Evolutionary conservation across 2,797 vertebrate genomes (phyloP).

Genomic region (Cottoperca gobio): DNA sequence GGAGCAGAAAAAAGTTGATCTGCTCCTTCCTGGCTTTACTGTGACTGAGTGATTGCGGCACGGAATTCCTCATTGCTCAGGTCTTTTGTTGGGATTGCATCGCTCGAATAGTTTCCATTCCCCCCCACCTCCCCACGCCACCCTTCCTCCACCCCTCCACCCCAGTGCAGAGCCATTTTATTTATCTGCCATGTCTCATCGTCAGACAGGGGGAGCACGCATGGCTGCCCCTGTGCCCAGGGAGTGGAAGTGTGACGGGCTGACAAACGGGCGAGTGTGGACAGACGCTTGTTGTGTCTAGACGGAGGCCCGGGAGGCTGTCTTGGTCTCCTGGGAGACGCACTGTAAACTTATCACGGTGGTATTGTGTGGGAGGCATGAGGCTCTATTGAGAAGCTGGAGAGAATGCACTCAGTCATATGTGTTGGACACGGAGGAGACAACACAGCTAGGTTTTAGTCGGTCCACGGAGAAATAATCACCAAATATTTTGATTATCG

Average conservation of each 20-base stretch:
- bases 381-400: constrained; percentile 42
- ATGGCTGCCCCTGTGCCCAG: constrained; percentile 71
- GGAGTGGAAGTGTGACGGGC: constrained; percentile 66
- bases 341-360: constrained; percentile 63
- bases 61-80: constrained; percentile 75
- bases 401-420: constrained; percentile 22
- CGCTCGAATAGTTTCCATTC: constrained; percentile 79
- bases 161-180: constrained; percentile 54
- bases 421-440: constrained; percentile 32
- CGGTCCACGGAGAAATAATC: too few relatives aligned
- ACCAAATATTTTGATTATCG: too few relatives aligned
- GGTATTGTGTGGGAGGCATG: constrained; percentile 67
- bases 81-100: constrained; percentile 82
- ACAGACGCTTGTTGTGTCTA: constrained; percentile 85
- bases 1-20: constrained; percentile 55
- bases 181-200: constrained; percentile 74
- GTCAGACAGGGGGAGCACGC: constrained; percentile 66
- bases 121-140: background rate
- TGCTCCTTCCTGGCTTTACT: constrained; percentile 41
- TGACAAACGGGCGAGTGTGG: constrained; percentile 69
- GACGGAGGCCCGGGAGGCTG: constrained; percentile 64
- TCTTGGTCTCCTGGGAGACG: constrained; percentile 55
- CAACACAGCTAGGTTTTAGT: too few relatives aligned
- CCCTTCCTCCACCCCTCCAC: background rate
- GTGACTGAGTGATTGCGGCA: constrained; percentile 78